Base-by-base conservation (phyloP, 2,888 invertebrate species). In the Lumbricus terrestris region DNA sequence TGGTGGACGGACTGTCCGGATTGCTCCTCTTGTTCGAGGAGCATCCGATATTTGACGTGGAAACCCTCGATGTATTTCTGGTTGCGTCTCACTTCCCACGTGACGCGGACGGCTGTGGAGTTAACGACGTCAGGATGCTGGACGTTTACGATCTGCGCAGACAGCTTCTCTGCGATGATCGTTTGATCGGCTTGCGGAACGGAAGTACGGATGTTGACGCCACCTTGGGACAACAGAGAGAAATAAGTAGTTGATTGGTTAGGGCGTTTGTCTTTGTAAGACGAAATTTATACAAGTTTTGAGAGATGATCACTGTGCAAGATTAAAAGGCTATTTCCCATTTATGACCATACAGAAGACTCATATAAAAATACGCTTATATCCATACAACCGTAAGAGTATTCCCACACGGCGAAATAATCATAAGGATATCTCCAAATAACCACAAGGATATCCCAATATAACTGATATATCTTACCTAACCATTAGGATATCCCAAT, bases 91-190 rank as follows among this genome's bases (percentile, higher is more conserved):
- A 90, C 85, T 88, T 90, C 85, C 98, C 98, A 98, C 94, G 97
- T 96, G 92, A 98, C 96, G 95, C 97, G 97, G 94, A 98, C 97
- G 88, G 97, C 97, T 92, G 97, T 97, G 0, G 98, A 97, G 93
- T 97, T 97, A 91, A 97, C 96, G 0, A 97, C 96, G 92, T 97
- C 97, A 20, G 97, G 97, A 95, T 97, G 97, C 91, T 96, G 96
- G 92, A 98, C 95, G 93, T 97, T 97, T 90, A 98, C 96, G 92
- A 97, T 96, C 94, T 97, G 97, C 91, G 97, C 88, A 8, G 90
- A 82, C 82, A 98, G 96, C 94, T 97, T 96, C 89, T 93, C 92
- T 82, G 93, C 91, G 4, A 94, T 90, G 23, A 93, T 83, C 16
- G 47, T 88, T 15, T 90, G 90, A 89, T 93, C 92, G 29, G 91